phyloP scores from a whole-genome alignment of 2,797 vertebrate species.

The Galaxias olidus region DNA sequence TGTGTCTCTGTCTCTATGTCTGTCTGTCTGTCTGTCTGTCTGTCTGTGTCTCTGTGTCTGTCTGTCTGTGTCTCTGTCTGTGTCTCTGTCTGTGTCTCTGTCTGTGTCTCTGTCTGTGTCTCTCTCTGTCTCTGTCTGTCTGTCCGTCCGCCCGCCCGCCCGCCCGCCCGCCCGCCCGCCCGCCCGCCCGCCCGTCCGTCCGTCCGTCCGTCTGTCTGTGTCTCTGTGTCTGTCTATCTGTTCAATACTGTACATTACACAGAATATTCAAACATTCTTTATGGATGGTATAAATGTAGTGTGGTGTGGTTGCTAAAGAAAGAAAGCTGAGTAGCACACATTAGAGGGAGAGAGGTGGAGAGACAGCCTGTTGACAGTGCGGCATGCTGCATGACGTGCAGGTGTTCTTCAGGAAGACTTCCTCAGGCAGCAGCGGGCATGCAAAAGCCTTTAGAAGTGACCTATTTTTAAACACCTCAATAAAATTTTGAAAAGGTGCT shows the following conservation, averaged over 20 bases:
- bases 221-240: not conserved
- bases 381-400: not conserved
- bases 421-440: not conserved
- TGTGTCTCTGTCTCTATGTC: not conserved
- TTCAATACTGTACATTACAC: no score
- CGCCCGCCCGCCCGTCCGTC: no score
- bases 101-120: not conserved
- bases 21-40: not conserved
- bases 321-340: no score
- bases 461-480: constrained; percentile 22
- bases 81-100: no score
- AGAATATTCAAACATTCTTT: no score
- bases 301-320: no score
- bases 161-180: no score
- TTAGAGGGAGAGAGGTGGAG: no score
- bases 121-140: no score
- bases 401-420: not conserved
- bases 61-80: not conserved
- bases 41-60: not conserved
- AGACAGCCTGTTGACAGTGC: no score
- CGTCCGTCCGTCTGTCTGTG: not conserved
- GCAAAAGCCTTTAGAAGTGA: constrained; percentile 6
- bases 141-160: no score
- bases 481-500: constrained; percentile 24
- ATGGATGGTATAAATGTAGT: no score